A percentile compares a stretch with the other conserved stretches of the same genome.
These are phyloP conservation scores for Neodiprion lecontei DNA, from an alignment of 1,140 invertebrate genomes.

Conservation along the genomic window DNA sequence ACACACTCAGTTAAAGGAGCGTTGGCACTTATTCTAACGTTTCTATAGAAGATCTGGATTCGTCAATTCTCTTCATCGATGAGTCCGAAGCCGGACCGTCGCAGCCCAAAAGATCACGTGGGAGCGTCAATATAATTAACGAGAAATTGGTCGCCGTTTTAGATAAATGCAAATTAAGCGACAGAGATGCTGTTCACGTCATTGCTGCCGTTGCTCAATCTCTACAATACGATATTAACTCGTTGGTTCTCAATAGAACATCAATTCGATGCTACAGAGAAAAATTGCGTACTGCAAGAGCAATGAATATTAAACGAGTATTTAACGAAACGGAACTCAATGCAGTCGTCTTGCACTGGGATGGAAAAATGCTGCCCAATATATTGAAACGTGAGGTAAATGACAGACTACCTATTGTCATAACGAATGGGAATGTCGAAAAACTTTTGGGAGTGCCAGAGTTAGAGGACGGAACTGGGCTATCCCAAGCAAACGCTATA, in stretches of 20 bases:
- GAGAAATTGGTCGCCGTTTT: constrained; percentile 29
- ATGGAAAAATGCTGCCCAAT: neutral
- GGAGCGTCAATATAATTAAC: constrained; percentile 18
- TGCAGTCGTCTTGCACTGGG: neutral
- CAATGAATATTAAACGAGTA: neutral
- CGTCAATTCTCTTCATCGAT: constrained; percentile 14
- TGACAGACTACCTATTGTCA: constrained; percentile 14
- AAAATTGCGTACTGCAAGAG: constrained; percentile 6
- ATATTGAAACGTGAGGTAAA: neutral
- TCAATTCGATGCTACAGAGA: constrained; percentile 8
- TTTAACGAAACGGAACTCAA: neutral
- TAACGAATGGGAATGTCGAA: constrained; percentile 19
- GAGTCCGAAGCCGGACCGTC: constrained; percentile 24
- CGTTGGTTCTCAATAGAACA: constrained; percentile 18
- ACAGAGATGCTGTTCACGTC: constrained; percentile 27
- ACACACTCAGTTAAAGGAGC: neutral
- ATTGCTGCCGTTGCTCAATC: constrained; percentile 25
- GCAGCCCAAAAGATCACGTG: constrained; percentile 19
- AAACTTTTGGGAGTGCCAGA: constrained; percentile 22
- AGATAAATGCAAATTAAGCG: constrained; percentile 24
- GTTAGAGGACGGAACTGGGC: constrained; percentile 12
- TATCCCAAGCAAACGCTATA: constrained; percentile 21
- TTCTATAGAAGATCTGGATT: constrained; percentile 17
- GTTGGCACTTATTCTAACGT: constrained; percentile 15
- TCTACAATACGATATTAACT: constrained; percentile 15